These are phyloP conservation scores for Pituophis catenifer DNA, from an alignment of 2,113 vertebrate genomes.

Conservation along the genomic window DNA sequence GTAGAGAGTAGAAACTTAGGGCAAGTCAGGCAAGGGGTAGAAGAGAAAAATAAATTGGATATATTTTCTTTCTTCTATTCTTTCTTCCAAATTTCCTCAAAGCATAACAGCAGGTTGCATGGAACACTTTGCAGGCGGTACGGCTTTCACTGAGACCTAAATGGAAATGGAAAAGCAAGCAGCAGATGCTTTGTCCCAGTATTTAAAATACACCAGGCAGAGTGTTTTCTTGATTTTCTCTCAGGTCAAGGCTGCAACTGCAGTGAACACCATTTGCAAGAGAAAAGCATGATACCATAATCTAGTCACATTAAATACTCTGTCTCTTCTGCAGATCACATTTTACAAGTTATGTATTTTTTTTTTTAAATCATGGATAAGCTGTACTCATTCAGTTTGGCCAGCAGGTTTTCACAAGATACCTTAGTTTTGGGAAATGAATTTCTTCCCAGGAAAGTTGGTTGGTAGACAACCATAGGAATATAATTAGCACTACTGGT, in stretches of 20 bases:
- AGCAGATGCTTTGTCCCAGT: slow-evolving; percentile 19
- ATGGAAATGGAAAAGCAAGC: slow-evolving; percentile 32
- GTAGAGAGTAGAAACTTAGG: neutral
- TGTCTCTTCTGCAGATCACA: neutral
- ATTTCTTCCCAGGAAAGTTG: neutral
- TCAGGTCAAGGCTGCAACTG: slow-evolving; percentile 26
- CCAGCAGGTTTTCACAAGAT: neutral
- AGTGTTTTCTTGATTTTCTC: slow-evolving; percentile 31
- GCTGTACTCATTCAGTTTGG: neutral
- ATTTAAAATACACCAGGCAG: slow-evolving; percentile 32
- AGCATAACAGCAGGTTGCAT: slow-evolving; percentile 40
- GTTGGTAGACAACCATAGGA: neutral
- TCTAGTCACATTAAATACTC: neutral
- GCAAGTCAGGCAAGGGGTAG: neutral
- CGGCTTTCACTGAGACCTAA: slow-evolving; percentile 38
- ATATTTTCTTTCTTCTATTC: slow-evolving; percentile 20
- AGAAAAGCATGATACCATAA: neutral
- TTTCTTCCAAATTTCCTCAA: slow-evolving; percentile 51
- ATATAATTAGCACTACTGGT: neutral
- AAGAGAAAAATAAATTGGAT: slow-evolving; percentile 40
- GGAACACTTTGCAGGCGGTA: slow-evolving; percentile 45
- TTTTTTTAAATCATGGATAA: neutral
- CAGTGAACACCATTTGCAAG: slow-evolving; percentile 12
- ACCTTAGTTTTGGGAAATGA: neutral
- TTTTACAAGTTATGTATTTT: neutral